These are phyloP conservation scores for Cephalopholis sonnerati DNA, from an alignment of 2,113 vertebrate species.

Conservation along the genomic window DNA sequence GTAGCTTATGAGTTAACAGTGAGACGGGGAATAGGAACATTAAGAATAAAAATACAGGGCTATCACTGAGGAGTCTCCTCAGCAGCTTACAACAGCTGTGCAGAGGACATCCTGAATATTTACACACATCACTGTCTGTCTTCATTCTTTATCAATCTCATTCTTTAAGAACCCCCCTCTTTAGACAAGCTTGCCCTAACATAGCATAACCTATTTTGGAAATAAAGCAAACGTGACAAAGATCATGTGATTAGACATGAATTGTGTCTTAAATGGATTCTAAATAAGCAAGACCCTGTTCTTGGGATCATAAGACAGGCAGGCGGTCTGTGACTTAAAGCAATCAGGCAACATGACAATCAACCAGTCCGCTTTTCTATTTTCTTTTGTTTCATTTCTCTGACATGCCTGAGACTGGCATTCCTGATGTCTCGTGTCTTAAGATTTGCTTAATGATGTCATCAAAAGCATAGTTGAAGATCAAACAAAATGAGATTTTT, in stretches of 20 bases:
- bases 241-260: slow-evolving; percentile 58
- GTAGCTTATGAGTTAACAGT: slow-evolving; percentile 16
- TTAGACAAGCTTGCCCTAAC: background rate
- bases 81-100: background rate
- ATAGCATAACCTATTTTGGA: slow-evolving; percentile 3
- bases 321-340: slow-evolving; percentile 45
- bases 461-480: slow-evolving; percentile 14
- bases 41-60: slow-evolving; percentile 31
- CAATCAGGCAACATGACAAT: slow-evolving; percentile 40
- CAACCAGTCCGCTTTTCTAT: slow-evolving; percentile 37
- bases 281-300: slow-evolving; percentile 66
- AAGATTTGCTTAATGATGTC: slow-evolving; percentile 24
- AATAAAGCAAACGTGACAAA: slow-evolving; percentile 3
- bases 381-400: slow-evolving; percentile 45
- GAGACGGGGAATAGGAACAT: background rate
- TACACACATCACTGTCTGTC: background rate
- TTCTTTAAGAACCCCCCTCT: background rate
- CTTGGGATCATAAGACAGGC: slow-evolving; percentile 69
- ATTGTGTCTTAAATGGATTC: slow-evolving; percentile 48
- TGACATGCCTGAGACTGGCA: slow-evolving; percentile 4
- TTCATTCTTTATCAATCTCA: background rate
- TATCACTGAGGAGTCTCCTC: background rate
- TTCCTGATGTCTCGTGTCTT: slow-evolving; percentile 9
- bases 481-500: background rate
- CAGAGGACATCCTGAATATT: background rate